Evolutionary conservation across 2,113 vertebrate species (phyloP), one percentile per base, ranked within the genome.

Genomic region (Hippocampus guttulatus): DNA sequence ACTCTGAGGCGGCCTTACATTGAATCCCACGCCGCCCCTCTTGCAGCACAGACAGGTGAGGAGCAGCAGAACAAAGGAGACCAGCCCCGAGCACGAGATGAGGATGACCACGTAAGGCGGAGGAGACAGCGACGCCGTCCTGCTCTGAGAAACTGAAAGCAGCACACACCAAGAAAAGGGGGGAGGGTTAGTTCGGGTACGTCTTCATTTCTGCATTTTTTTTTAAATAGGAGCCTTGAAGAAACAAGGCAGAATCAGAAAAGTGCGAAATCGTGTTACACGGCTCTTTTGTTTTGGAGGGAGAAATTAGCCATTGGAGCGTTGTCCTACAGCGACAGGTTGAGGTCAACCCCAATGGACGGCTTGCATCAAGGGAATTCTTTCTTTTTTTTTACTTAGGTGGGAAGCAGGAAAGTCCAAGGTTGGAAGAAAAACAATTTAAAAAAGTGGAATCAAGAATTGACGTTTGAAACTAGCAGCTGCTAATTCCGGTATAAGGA

Each of bases 41-140:
- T 96, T 96, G 87, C 95, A 96, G 90, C 95, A 96, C 74, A 96
- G 92, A 77, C 95, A 96, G 91, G 95, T 95, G 87, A 96, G 93
- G 78, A 96, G 95, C 77, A 96, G 91, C 72, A 96, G 94, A 81
- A 96, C 91, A 84, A 96, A 95, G 73, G 95, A 95, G 84, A 96
- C 90, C 16, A 96, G 92, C 73, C 95, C 95, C 0, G 95, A 96
- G 86, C 95, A 95, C 76, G 95, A 96, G 88, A 96, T 95, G 91
- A 96, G 91, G 76, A 96, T 94, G 90, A 96, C 92, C 16, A 95
- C 93, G 63, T 96, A 96, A n/a, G 95, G 94, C 49, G 95, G 95
- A 80, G 95, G 93, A 87, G 94, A 91, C 79, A 95, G 92, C 54
- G 91, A 91, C 64, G 88, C 91, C 21, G 92, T 88, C 81, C 93